These are phyloP conservation scores for Channa striata DNA, from an alignment of 2,797 vertebrate species.

Conservation along the genomic window DNA sequence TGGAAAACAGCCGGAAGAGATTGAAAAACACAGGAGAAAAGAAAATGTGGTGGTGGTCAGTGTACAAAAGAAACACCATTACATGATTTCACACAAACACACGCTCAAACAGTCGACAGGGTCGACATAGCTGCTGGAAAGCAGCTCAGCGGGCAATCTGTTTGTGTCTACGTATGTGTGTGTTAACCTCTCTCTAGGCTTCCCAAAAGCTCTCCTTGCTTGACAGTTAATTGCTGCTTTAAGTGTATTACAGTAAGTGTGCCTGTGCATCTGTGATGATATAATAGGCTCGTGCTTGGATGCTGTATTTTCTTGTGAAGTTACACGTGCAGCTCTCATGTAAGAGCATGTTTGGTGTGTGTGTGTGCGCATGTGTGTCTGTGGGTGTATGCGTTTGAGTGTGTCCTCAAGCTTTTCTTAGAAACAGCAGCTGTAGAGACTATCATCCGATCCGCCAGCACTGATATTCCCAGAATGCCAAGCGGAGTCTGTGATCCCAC, in stretches of 20 bases:
- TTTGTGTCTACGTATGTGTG: slow-evolving; percentile 39
- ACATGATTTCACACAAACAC: slow-evolving; percentile 24
- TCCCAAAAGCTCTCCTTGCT: slow-evolving; percentile 40
- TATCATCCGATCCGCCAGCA: slow-evolving; percentile 74
- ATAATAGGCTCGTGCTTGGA: slow-evolving; percentile 20
- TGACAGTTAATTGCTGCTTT: slow-evolving; percentile 61
- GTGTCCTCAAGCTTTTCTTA: slow-evolving; percentile 81
- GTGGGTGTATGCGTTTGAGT: slow-evolving; percentile 21
- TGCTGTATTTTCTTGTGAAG: slow-evolving; percentile 48
- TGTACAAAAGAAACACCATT: slow-evolving; percentile 36
- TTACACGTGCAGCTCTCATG: slow-evolving; percentile 40
- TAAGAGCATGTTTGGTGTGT: slow-evolving; percentile 37
- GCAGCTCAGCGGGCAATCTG: slow-evolving; percentile 19
- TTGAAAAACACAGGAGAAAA: slow-evolving; percentile 43
- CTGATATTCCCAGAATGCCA: slow-evolving; percentile 81
- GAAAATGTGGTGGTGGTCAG: slow-evolving; percentile 40
- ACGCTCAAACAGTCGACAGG: slow-evolving; percentile 34
- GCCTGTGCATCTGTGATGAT: slow-evolving; percentile 27
- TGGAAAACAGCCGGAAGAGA: slow-evolving; percentile 64
- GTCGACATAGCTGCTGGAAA: slow-evolving; percentile 58
- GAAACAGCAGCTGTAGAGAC: slow-evolving; percentile 82
- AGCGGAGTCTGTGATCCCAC: slow-evolving; percentile 71
- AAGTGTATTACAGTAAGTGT: slow-evolving; percentile 49
- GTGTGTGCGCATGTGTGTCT: slow-evolving; percentile 9
- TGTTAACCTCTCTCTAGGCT: slow-evolving; percentile 37